Conservation (phyloP, 2,797 vertebrate genomes). For the Emys orbicularis region DNA sequence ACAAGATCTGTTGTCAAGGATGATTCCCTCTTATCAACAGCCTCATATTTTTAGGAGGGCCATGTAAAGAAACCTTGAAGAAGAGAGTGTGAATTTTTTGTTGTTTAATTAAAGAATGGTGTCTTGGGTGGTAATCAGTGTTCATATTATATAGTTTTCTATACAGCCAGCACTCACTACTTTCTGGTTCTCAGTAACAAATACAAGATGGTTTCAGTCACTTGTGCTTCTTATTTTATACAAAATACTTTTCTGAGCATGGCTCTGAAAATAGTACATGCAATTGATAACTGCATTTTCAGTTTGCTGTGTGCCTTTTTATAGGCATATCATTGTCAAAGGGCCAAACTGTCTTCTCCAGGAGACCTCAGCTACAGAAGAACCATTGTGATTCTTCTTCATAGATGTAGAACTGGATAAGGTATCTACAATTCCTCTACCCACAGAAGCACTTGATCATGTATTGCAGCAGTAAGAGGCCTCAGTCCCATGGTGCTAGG, state of each 20-base stretch:
- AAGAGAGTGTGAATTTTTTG: neutral
- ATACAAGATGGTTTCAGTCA: slow-evolving; percentile 2
- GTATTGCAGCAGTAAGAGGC: neutral
- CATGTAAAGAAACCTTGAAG: neutral
- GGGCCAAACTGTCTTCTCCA: slow-evolving; percentile 9
- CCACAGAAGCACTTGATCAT: neutral
- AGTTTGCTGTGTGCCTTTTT: slow-evolving; percentile 14
- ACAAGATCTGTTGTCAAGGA: slow-evolving; percentile 50
- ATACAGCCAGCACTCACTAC: slow-evolving; percentile 53
- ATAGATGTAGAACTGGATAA: neutral
- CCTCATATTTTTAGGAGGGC: slow-evolving; percentile 8
- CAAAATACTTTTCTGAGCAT: slow-evolving; percentile 54
- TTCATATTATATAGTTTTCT: slow-evolving; percentile 41
- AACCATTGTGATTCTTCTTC: slow-evolving; percentile 5
- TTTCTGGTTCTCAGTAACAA: slow-evolving; percentile 39
- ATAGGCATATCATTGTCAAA: neutral
- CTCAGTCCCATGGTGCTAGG: neutral
- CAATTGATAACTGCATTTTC: slow-evolving; percentile 33
- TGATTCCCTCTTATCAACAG: neutral
- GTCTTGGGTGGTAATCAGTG: slow-evolving; percentile 18
- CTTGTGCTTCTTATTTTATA: slow-evolving; percentile 37
- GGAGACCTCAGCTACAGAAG: accelerated
- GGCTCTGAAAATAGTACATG: slow-evolving; percentile 55
- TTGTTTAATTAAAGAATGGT: neutral
- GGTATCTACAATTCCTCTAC: neutral